Conservation (phyloP, 35 echinoderm and acorn worm species). For the Heliocidaris erythrogramma region DNA sequence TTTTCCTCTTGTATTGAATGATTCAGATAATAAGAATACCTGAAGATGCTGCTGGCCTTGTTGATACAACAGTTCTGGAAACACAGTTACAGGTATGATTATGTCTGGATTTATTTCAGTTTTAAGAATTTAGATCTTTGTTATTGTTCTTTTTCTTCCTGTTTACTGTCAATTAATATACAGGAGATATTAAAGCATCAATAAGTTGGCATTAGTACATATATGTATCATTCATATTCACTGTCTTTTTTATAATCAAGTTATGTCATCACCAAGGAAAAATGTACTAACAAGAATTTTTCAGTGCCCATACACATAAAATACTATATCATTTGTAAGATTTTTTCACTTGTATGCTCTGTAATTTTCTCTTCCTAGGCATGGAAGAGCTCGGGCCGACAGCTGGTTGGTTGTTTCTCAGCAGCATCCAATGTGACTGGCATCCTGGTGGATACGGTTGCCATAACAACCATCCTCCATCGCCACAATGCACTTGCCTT, state of each 20-base stretch:
- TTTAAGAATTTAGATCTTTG: too few relatives aligned
- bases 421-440: constrained; percentile 96
- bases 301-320: too few relatives aligned
- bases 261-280: too few relatives aligned
- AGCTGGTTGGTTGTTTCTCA: constrained; percentile 94
- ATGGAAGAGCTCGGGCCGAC: constrained; percentile 67
- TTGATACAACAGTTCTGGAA: constrained; percentile 47
- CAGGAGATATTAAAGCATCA: too few relatives aligned
- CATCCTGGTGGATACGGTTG: constrained; percentile 72
- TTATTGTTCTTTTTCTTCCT: too few relatives aligned
- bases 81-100: constrained; percentile 51
- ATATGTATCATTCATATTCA: too few relatives aligned
- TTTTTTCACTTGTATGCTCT: background rate
- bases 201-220: too few relatives aligned
- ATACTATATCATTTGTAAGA: too few relatives aligned
- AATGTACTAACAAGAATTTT: too few relatives aligned
- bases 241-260: too few relatives aligned
- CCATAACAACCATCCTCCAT: constrained; percentile 79
- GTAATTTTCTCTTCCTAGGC: constrained; percentile 53
- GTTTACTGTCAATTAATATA: too few relatives aligned
- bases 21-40: constrained; percentile 63
- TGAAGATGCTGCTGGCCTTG: constrained; percentile 59
- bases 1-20: background rate
- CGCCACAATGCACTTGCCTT: constrained; percentile 78
- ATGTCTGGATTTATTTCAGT: background rate